Conservation (phyloP, 30 jellyfish, hydroid and myxozoan genomes). For the Chrysaora quinquecirrha region DNA sequence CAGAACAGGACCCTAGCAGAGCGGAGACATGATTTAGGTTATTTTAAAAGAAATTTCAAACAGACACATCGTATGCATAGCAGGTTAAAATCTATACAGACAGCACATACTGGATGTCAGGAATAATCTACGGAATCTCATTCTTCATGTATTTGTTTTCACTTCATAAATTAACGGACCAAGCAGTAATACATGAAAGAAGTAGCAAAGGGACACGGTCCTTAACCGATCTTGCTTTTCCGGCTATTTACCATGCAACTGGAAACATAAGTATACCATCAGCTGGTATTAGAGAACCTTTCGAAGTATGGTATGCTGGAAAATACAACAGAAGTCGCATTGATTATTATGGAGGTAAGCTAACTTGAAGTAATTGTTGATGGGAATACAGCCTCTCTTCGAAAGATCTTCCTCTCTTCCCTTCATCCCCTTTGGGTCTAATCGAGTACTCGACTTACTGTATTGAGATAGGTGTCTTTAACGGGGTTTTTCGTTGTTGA, state of each 20-base stretch:
- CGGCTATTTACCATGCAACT: slow-evolving; percentile 81
- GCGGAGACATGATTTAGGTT: too few relatives aligned
- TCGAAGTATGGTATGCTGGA: slow-evolving; percentile 98
- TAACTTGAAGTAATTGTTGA: too few relatives aligned
- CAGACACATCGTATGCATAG: too few relatives aligned
- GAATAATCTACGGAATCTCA: not conserved
- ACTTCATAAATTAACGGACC: not conserved
- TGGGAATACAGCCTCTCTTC: too few relatives aligned
- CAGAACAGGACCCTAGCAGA: too few relatives aligned
- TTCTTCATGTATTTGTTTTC: not conserved
- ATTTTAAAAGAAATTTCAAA: too few relatives aligned
- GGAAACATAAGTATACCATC: slow-evolving; percentile 92
- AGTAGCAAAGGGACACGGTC: not conserved
- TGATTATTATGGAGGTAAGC: slow-evolving; percentile 89
- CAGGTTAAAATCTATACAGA: not conserved
- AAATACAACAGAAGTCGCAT: slow-evolving; percentile 86
- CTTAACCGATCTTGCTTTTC: slow-evolving; percentile 60
- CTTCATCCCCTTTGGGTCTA: too few relatives aligned
- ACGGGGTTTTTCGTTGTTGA: too few relatives aligned
- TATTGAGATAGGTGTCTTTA: too few relatives aligned
- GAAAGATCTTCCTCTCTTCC: too few relatives aligned
- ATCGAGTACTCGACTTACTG: too few relatives aligned
- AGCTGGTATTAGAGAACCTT: slow-evolving; percentile 91
- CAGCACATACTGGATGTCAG: not conserved
- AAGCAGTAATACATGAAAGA: not conserved